These are phyloP conservation scores for Sphenopsis melanotis DNA, from an alignment of 2,797 vertebrate species.

Conservation along the genomic window DNA sequence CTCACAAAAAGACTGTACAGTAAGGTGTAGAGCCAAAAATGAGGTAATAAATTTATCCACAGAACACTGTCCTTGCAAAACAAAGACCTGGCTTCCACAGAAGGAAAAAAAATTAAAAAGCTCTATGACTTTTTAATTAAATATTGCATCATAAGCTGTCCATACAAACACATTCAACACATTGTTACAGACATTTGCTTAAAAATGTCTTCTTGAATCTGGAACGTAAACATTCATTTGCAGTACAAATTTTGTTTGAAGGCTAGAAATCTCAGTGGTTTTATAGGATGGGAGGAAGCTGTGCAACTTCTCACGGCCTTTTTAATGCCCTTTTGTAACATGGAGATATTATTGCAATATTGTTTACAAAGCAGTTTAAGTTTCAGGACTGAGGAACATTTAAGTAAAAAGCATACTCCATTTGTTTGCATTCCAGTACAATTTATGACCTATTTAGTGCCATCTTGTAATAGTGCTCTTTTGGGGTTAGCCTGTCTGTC, in stretches of 20 bases:
- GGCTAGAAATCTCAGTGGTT: background rate
- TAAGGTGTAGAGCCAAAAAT: background rate
- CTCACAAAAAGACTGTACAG: background rate
- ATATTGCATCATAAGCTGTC: background rate
- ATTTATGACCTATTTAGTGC: background rate
- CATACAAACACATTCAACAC: background rate
- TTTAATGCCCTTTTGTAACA: background rate
- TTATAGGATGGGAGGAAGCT: background rate
- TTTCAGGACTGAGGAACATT: background rate
- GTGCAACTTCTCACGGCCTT: constrained; percentile 5
- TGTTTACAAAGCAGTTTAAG: constrained; percentile 16
- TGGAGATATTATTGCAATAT: background rate
- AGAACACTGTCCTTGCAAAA: background rate
- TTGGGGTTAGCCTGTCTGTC: background rate
- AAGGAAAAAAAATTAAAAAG: background rate
- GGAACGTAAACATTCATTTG: background rate
- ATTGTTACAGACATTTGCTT: background rate
- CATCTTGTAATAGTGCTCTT: background rate
- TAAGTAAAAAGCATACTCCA: background rate
- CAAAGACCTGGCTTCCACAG: background rate
- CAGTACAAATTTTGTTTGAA: background rate
- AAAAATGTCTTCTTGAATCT: background rate
- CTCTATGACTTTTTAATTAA: background rate
- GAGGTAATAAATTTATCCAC: background rate
- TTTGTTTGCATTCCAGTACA: background rate